These are phyloP conservation scores for Rotaria macrura DNA, from an alignment of 2,888 invertebrate genomes.

Conservation along the genomic window DNA sequence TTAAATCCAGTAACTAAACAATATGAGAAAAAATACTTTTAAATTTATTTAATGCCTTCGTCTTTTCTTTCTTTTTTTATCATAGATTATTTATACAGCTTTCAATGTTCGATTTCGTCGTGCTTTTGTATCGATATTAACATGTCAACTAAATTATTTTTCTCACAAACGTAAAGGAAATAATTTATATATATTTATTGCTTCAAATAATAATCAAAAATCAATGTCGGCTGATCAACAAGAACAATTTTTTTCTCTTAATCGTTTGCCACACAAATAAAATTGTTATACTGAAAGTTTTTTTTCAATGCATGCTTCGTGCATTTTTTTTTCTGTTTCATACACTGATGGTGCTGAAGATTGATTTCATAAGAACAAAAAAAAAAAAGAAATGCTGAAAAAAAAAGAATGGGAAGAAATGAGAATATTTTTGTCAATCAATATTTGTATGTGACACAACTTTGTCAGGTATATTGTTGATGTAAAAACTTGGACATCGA, in stretches of 20 bases:
- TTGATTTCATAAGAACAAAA: background rate
- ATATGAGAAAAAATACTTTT: too few relatives aligned
- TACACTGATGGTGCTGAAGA: background rate
- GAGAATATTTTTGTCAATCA: background rate
- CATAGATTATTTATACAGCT: constrained; percentile 4
- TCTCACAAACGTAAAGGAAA: background rate
- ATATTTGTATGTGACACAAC: background rate
- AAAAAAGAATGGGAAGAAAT: background rate
- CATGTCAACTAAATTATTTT: background rate
- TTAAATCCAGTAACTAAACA: constrained; percentile 66
- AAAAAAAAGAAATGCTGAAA: background rate
- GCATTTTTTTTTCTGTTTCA: background rate
- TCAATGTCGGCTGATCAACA: background rate
- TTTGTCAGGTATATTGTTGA: background rate
- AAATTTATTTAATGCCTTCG: too few relatives aligned
- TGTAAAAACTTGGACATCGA: background rate
- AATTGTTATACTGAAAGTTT: background rate
- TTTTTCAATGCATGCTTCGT: too few relatives aligned
- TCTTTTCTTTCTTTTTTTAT: background rate
- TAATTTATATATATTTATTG: background rate
- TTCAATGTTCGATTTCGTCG: constrained; percentile 21
- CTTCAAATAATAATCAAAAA: background rate
- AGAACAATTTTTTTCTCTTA: background rate
- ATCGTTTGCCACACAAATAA: background rate
- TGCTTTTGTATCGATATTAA: background rate